Conservation (phyloP, 1,140 invertebrate genomes). For the Mizuhopecten yessoensis region DNA sequence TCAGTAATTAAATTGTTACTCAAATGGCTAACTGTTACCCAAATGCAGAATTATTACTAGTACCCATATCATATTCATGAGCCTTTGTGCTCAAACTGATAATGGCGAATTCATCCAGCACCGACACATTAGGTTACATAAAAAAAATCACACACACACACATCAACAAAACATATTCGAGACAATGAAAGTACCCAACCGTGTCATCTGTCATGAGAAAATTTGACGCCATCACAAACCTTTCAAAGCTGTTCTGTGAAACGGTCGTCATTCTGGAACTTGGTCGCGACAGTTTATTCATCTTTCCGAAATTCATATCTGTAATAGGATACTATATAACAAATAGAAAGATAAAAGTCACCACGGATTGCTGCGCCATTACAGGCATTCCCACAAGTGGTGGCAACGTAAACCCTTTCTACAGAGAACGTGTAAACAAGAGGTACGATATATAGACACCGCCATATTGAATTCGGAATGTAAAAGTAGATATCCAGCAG, state of each 20-base stretch:
- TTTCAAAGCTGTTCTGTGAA: background rate
- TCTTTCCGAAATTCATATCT: slow-evolving; percentile 9
- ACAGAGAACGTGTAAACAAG: background rate
- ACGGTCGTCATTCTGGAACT: background rate
- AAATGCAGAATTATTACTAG: too few species aligned
- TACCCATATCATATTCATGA: too few species aligned
- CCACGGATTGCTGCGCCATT: background rate
- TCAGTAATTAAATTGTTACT: too few species aligned
- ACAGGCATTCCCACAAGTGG: background rate
- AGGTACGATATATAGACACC: background rate
- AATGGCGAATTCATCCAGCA: too few species aligned
- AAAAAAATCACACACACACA: too few species aligned
- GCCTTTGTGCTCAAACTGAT: too few species aligned
- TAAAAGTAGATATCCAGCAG: background rate
- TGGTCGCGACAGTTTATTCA: background rate
- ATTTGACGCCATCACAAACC: background rate
- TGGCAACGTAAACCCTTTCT: background rate
- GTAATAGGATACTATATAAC: background rate
- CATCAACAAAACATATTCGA: too few species aligned
- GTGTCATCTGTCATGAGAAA: too few species aligned
- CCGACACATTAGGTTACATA: too few species aligned
- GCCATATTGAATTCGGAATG: slow-evolving; percentile 38
- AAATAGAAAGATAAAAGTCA: background rate
- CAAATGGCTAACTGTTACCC: too few species aligned
- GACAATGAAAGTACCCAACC: too few species aligned